A percentile compares a stretch with the other conserved stretches of the same genome.
These are phyloP conservation scores for Penelope pileata DNA, from an alignment of 2,113 vertebrate species.

Conservation along the genomic window DNA sequence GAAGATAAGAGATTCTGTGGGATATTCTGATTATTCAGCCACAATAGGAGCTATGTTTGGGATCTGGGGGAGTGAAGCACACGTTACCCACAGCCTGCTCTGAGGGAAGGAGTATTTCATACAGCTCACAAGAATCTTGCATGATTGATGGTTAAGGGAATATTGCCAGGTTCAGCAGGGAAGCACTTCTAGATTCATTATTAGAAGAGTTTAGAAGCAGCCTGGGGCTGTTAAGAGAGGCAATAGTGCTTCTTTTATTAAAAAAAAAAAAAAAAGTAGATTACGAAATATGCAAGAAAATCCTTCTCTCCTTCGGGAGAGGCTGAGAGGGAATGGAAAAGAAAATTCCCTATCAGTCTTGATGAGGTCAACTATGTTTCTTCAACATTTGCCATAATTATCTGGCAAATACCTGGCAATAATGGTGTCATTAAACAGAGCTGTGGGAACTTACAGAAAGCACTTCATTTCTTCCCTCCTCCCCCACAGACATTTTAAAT, in stretches of 20 bases:
- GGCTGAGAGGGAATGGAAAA: neutral
- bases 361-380: slow-evolving; percentile 51
- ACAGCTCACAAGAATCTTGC: neutral
- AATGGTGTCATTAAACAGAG: slow-evolving; percentile 61
- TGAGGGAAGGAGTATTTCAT: neutral
- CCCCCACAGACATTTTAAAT: slow-evolving; percentile 40
- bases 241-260: slow-evolving; percentile 18
- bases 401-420: slow-evolving; percentile 51
- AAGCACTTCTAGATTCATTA: slow-evolving; percentile 32
- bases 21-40: slow-evolving; percentile 1
- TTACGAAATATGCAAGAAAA: slow-evolving; percentile 12
- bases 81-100: neutral
- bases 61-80: neutral
- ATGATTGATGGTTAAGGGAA: slow-evolving; percentile 51
- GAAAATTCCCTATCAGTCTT: neutral
- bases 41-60: neutral
- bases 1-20: neutral
- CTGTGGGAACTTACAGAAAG: slow-evolving; percentile 47
- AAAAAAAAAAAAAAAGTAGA: neutral
- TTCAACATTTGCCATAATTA: slow-evolving; percentile 55
- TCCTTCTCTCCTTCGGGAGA: slow-evolving; percentile 7
- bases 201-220: slow-evolving; percentile 50
- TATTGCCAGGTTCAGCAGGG: slow-evolving; percentile 58
- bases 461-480: slow-evolving; percentile 43
- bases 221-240: slow-evolving; percentile 31